Base-by-base conservation (phyloP, 2,888 invertebrate species). In the Steinernema hermaphroditum region DNA sequence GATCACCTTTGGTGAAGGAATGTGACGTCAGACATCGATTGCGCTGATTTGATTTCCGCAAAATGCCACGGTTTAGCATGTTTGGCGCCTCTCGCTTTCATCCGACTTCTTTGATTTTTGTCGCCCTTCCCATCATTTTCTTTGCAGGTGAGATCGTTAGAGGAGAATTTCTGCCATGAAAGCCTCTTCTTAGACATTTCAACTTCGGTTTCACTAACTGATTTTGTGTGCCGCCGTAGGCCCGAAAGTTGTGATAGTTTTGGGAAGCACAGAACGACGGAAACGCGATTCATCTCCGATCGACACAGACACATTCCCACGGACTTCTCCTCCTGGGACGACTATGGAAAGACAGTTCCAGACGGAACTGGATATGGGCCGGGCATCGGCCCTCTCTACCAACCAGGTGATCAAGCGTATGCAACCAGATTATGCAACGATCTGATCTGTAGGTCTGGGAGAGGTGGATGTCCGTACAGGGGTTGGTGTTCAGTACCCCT, bases 401-500 rank as follows among this genome's bases (percentile, higher is more conserved):
- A 29, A 2, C 62, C 62, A 62, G 62, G 62, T 62, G 14, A 22
- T 54, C 22, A 12, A 8, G n/a, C n/a, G n/a, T n/a, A n/a, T n/a
- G 54, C 54, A 27, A 54, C 54, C 24, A 16, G 14, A 54, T 6
- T 49, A 16, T 16, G 16, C 16, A n/a, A n/a, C n/a, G n/a, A 12
- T 37, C 37, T 37, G 37, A 37, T 37, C 12, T 76, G 16, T 57
- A 80, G 81, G 81, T 14, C 74, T 81, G 19, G 81, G 81, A 14
- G 78, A 81, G 68, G 77, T 81, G 41, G 80, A 74, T n/a, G 76
- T 81, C 50, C 68, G 70, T 49, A 79, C 77, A 0, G 79, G 77
- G 0, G 68, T 81, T 27, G 81, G 80, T 14, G 76, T 81, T 1
- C 75, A 74, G 50, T 72, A 78, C 46, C 77, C 77, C 0, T 73